phyloP scores from a whole-genome alignment of 2,888 invertebrate genomes.

The Maniola hyperantus region DNA sequence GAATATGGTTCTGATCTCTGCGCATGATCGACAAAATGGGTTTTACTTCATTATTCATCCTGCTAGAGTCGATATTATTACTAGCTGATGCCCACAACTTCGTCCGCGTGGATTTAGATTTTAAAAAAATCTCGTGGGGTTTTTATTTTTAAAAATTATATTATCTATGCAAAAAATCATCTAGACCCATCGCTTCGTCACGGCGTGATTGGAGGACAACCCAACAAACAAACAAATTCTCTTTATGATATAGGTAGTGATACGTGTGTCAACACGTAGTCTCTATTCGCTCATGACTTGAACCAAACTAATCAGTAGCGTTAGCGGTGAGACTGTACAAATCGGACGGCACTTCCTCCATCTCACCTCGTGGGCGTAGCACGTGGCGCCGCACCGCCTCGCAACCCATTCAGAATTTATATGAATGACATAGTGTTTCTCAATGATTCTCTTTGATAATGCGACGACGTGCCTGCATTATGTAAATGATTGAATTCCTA shows the following conservation, averaged over 20 bases:
- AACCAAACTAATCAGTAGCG: constrained; percentile 29
- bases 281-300: constrained; percentile 1
- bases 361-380: constrained; percentile 45
- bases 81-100: no score
- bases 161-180: no score
- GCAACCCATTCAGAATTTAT: constrained; percentile 47
- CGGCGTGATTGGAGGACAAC: no score
- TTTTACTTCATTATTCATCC: no score
- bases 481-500: constrained; percentile 31
- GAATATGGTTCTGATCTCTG: no score
- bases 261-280: not conserved
- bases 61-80: no score
- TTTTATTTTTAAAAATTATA: no score
- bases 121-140: no score
- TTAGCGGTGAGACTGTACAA: constrained; percentile 48
- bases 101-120: no score
- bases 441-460: constrained; percentile 38
- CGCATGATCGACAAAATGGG: no score
- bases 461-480: constrained; percentile 27
- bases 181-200: no score
- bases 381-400: constrained; percentile 42
- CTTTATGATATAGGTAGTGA: not conserved
- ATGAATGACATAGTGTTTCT: constrained; percentile 36
- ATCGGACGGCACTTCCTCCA: constrained; percentile 57
- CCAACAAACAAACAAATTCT: no score